A percentile compares a stretch with the other conserved stretches of the same genome.
Evolutionary conservation across 2,113 vertebrate genomes (phyloP).

Genomic region (Gopherus evgoodei): DNA sequence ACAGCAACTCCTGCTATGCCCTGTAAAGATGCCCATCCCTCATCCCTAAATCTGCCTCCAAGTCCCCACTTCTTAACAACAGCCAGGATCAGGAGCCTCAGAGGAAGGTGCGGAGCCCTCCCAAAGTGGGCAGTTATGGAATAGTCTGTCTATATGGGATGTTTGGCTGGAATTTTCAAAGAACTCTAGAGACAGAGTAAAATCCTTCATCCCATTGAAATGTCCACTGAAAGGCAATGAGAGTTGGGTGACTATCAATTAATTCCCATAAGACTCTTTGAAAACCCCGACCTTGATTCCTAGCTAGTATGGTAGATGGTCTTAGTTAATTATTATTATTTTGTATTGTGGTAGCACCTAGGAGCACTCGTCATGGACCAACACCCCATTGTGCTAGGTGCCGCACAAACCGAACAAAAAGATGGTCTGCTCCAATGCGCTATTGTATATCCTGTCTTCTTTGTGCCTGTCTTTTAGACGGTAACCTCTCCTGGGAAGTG

Average conservation of each 20-base stretch:
- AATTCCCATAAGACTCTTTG: background rate
- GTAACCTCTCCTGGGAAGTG: background rate
- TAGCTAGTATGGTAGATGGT: background rate
- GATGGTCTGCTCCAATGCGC: background rate
- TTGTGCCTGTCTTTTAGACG: background rate
- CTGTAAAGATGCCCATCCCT: background rate
- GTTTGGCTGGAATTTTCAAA: background rate
- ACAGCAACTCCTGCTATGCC: background rate
- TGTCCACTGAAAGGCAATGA: background rate
- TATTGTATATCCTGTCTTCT: accelerated
- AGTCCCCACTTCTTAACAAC: background rate
- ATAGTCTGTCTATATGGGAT: accelerated
- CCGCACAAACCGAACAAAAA: background rate
- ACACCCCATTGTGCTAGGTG: background rate
- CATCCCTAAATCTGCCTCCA: background rate
- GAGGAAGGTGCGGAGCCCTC: background rate
- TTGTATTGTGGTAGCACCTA: accelerated
- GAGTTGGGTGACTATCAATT: accelerated
- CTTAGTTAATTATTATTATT: background rate
- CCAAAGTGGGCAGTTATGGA: background rate
- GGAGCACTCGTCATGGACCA: background rate
- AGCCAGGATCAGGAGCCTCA: background rate
- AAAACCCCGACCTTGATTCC: background rate
- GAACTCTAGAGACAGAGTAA: background rate
- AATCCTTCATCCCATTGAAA: background rate